Base-by-base conservation (phyloP, 2,797 vertebrate species). In the Vultur gryphus region DNA sequence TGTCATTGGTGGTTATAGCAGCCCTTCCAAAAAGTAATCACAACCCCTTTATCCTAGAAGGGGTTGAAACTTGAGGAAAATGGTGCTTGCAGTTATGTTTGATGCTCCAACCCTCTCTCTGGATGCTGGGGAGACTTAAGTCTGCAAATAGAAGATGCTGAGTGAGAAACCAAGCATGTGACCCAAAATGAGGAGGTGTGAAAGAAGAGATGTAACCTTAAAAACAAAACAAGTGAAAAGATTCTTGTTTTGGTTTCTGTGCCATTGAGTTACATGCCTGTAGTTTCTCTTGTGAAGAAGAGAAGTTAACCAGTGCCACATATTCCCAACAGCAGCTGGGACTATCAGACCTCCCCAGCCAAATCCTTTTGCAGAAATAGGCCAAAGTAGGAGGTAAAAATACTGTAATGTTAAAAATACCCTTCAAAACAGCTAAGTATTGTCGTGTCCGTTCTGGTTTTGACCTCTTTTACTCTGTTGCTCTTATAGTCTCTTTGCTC, bases 151-250 rank as follows among this genome's bases (percentile, higher is more conserved):
- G 16, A 73, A 79, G 54, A 25, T 54, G 31, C 31, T 35, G 28
- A 64, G 2, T 84, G 84, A 82, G 49, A 91, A 84, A 41, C 10
- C 0, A 0, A 55, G 26, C 16, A 2, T 1, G 1, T 46, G 44
- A 64, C 35, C 49, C 62, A 44, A 48, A 54, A 71, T 44, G 20
- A 82, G 12, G 11, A 70, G 55, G 8, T 67, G 24, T 46, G 70
- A 73, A 76, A 71, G 54, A 61, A 84, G 28, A 75, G n/a, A 28
- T 7, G 5, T 14, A 65, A 83, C 26, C 46, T 83, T 69, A 48
- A 79, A 46, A 82, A 4, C 16, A 71, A 48, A 87, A 21, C 9
- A 82, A 71, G 29, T 35, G 16, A 11, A 39, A 85, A 77, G 29
- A 44, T 62, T 59, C 10, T 24, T 78, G 8, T 4, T 93, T 55